Evolutionary conservation across 2,113 vertebrate genomes (phyloP).

Genomic region (Spermophilus dauricus): DNA sequence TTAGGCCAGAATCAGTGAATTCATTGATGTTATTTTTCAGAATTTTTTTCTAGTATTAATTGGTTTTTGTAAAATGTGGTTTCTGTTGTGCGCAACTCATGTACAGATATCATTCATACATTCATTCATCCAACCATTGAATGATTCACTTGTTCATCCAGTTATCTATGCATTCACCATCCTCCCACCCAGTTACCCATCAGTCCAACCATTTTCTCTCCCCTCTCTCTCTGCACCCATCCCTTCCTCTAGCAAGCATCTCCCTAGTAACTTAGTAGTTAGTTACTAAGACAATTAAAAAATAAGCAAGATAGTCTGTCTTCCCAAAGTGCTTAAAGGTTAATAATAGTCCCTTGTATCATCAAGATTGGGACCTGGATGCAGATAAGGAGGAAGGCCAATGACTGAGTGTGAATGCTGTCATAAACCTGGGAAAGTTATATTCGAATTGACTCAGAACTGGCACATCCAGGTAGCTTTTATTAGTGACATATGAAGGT

Average conservation of each 20-base stretch:
- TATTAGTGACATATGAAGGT: not conserved
- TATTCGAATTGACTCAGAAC: not conserved
- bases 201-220: not conserved
- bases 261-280: not conserved
- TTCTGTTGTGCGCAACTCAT: not conserved
- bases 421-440: not conserved
- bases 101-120: not conserved
- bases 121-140: not conserved
- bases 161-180: not conserved
- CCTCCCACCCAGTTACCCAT: not conserved
- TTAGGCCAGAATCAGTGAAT: not conserved
- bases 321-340: not conserved
- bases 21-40: not conserved
- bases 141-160: not conserved
- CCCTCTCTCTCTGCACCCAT: not conserved
- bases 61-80: not conserved
- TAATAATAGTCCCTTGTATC: not conserved
- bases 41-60: not conserved
- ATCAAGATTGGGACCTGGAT: not conserved
- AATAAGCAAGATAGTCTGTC: not conserved
- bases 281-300: not conserved
- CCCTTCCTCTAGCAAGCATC: not conserved
- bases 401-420: not conserved
- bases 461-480: not conserved
- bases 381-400: not conserved